These are phyloP conservation scores for Caranx melampygus DNA, from an alignment of 2,113 vertebrate species.

Conservation along the genomic window DNA sequence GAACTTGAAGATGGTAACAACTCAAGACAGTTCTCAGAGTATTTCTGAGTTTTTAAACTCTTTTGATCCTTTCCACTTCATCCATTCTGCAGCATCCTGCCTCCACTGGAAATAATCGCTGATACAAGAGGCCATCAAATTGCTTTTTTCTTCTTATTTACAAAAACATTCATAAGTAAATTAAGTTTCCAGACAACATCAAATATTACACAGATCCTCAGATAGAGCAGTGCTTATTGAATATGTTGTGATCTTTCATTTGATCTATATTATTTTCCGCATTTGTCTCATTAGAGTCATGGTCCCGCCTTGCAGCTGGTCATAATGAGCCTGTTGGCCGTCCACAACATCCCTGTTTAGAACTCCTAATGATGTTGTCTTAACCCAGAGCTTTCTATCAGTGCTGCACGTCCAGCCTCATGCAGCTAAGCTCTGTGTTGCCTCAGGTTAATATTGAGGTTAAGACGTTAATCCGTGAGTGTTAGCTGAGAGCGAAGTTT, in stretches of 20 bases:
- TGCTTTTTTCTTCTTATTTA: constrained; percentile 18
- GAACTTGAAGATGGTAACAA: not conserved
- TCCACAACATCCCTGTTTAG: constrained; percentile 4
- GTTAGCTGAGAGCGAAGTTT: constrained; percentile 31
- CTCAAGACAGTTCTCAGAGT: not conserved
- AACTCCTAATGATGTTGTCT: constrained; percentile 32
- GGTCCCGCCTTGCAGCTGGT: constrained; percentile 7
- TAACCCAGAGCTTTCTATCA: constrained; percentile 15
- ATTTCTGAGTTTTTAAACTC: constrained; percentile 14
- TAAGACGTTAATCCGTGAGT: constrained; percentile 55
- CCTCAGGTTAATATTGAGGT: constrained; percentile 17
- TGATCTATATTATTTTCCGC: constrained; percentile 24
- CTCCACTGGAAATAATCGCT: constrained; percentile 13
- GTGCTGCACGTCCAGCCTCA: not conserved
- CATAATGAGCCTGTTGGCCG: not conserved
- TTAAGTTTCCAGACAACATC: not conserved
- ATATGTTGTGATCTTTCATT: constrained; percentile 6
- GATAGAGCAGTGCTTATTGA: not conserved
- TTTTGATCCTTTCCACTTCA: constrained; percentile 18
- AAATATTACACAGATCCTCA: constrained; percentile 3
- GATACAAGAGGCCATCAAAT: constrained; percentile 1
- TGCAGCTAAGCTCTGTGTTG: constrained; percentile 7
- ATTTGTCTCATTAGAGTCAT: constrained; percentile 22
- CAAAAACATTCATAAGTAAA: constrained; percentile 16
- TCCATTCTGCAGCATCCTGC: not conserved